Base-by-base conservation (phyloP, 1,140 invertebrate genomes). In the Cherax destructor region DNA sequence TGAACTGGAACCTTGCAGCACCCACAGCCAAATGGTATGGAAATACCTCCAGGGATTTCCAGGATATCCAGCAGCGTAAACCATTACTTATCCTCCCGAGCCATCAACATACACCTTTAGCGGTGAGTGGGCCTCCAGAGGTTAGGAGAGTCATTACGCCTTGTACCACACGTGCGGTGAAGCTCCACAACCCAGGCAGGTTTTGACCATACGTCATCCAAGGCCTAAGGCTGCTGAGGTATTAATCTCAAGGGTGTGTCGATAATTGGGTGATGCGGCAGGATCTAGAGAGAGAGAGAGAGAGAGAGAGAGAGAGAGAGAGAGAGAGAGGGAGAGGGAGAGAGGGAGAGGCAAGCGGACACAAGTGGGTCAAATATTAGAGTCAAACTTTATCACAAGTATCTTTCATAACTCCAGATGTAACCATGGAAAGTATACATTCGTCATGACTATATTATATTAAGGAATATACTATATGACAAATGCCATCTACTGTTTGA, bases 381-480 rank as follows among this genome's bases (percentile, higher is more conserved):
- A 59, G 56, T 10, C 0, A 3, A 59, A 59, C 1, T 10, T 59
- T 59, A 59, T 10, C 56, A 10, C 1, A 10, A 59, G 56, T 59
- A 0, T n/a, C 30, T 30, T 47, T 47, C 30, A 72, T 52, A 49
- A 24, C 74, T 61, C n/a, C 7, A 52, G 50, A 72, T 79, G 80
- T 84, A 83, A 72, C 74, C 76, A 83, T 83, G 74, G 65, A 79
- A 84, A 79, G 72, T 50, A 56, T 21, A 50, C 52, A 83, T 84
- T 84, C 84, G 30, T 41, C 30, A 52, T 74, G 30, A 83, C 59
- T 72, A 83, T 83, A 91, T 91, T 91, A 91, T 72, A 52, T 61
- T 83, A 69, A 80, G 78, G 78, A 80, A 56, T 50, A 10, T 49
- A 52, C 78, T 79, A 59, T 79, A 87, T 87, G 50, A 87, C 79